Conservation (phyloP, 2,113 vertebrate genomes). For the Eurypyga helias region DNA sequence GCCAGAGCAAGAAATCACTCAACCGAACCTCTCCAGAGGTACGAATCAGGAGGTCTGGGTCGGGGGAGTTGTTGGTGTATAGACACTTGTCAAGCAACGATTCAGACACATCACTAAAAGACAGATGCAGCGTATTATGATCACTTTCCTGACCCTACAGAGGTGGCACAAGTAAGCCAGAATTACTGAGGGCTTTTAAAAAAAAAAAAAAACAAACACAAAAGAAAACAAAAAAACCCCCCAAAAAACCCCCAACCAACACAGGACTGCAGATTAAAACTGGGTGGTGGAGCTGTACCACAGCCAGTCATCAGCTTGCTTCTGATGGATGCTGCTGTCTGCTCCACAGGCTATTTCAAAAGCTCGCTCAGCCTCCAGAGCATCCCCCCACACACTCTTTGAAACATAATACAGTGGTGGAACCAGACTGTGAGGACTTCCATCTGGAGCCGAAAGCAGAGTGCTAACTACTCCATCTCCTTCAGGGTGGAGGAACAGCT, state of each 20-base stretch:
- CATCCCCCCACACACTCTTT: background rate
- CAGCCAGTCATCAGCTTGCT: background rate
- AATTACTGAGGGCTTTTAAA: background rate
- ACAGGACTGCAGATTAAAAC: background rate
- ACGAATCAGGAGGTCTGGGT: conserved; percentile 94
- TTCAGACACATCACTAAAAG: conserved; percentile 90
- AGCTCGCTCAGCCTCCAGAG: background rate
- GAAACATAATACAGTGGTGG: background rate
- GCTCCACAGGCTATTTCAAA: background rate
- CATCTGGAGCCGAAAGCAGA: conserved; percentile 8
- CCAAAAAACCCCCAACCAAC: too few relatives aligned
- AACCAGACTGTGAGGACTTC: conserved; percentile 7
- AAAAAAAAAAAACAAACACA: too few relatives aligned
- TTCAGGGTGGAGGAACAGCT: conserved; percentile 35
- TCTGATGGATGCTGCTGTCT: background rate
- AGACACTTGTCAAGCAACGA: conserved; percentile 90
- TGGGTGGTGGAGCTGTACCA: background rate
- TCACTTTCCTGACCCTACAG: background rate
- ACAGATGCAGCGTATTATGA: background rate
- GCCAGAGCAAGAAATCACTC: conserved; percentile 98
- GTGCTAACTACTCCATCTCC: background rate
- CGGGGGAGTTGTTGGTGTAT: conserved; percentile 92
- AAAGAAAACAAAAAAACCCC: too few relatives aligned
- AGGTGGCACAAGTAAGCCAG: background rate
- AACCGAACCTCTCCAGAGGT: conserved; percentile 97